Evolutionary conservation across 2,797 vertebrate species (phyloP).

Genomic region (Astyanax mexicanus): DNA sequence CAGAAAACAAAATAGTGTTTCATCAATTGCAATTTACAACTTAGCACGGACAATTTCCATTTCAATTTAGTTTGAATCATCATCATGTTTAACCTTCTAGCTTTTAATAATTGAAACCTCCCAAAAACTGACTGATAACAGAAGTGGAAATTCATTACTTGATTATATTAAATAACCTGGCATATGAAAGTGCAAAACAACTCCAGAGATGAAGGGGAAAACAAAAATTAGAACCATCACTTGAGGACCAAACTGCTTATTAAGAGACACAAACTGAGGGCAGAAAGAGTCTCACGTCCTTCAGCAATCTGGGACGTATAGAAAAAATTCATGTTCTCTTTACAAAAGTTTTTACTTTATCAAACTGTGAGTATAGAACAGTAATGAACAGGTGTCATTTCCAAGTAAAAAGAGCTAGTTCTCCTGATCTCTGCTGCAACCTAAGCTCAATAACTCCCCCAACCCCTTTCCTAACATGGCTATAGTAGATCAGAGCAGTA

Average conservation of each 20-base stretch:
- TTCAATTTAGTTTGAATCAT: constrained; percentile 17
- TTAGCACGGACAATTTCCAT: constrained; percentile 34
- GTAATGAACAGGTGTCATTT: constrained; percentile 28
- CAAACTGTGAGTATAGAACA: constrained; percentile 60
- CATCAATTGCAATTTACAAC: constrained; percentile 66
- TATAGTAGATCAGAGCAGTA: constrained; percentile 62
- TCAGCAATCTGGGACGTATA: constrained; percentile 66
- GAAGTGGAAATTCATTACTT: constrained; percentile 73
- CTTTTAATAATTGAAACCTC: constrained; percentile 21
- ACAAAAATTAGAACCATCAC: constrained; percentile 46
- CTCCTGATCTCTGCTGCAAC: background rate
- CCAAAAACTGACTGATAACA: constrained; percentile 60
- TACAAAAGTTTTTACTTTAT: constrained; percentile 67
- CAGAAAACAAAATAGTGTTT: constrained; percentile 90
- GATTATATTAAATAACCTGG: constrained; percentile 43
- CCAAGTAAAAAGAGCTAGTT: constrained; percentile 23
- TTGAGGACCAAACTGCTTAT: constrained; percentile 52
- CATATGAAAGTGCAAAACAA: constrained; percentile 56
- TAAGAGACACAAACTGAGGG: constrained; percentile 51
- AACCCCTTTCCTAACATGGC: constrained; percentile 76
- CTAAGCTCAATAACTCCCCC: constrained; percentile 61
- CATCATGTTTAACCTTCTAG: constrained; percentile 22
- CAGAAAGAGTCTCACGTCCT: constrained; percentile 60
- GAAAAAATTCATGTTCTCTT: constrained; percentile 61
- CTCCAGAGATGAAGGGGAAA: constrained; percentile 43